phyloP scores from a whole-genome alignment of 2,113 vertebrate species.

The Oostethus manadensis region DNA sequence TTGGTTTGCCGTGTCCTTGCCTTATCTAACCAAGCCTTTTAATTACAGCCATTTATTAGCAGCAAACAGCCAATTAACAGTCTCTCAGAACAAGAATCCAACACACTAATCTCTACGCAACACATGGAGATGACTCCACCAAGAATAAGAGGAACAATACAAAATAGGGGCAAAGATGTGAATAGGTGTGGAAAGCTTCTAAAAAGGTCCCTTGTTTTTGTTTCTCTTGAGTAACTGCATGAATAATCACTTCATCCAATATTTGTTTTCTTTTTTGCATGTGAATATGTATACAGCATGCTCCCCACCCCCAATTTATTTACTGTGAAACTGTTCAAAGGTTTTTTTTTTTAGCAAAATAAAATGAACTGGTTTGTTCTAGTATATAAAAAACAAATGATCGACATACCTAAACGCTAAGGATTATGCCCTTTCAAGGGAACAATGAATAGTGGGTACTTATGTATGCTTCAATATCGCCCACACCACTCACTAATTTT shows the following conservation, averaged over 20 bases:
- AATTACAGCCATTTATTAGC: conserved; percentile 65
- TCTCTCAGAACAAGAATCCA: conserved; percentile 52
- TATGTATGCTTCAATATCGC: no score
- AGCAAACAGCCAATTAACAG: conserved; percentile 47
- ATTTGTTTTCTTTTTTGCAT: conserved; percentile 27
- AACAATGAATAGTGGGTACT: no score
- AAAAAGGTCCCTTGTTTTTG: conserved; percentile 48
- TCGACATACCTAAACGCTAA: background rate
- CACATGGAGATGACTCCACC: conserved; percentile 43
- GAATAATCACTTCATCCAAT: conserved; percentile 38
- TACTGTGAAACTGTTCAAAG: background rate
- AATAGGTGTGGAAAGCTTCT: conserved; percentile 36
- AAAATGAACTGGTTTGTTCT: background rate
- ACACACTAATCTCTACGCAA: conserved; percentile 54
- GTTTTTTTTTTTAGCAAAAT: background rate
- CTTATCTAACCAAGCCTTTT: conserved; percentile 46
- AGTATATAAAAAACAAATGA: no score
- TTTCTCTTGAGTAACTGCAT: conserved; percentile 19
- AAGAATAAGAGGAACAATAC: conserved; percentile 47
- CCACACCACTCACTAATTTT: no score
- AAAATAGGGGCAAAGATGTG: conserved; percentile 25
- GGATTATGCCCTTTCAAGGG: background rate
- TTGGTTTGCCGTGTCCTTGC: conserved; percentile 17
- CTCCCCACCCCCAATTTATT: background rate
- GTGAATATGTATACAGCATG: background rate